Percentiles rank a stretch among this genome's conserved stretches.
These are phyloP conservation scores for Sternotherus odoratus DNA, from an alignment of 2,797 vertebrate genomes.

Conservation along the genomic window DNA sequence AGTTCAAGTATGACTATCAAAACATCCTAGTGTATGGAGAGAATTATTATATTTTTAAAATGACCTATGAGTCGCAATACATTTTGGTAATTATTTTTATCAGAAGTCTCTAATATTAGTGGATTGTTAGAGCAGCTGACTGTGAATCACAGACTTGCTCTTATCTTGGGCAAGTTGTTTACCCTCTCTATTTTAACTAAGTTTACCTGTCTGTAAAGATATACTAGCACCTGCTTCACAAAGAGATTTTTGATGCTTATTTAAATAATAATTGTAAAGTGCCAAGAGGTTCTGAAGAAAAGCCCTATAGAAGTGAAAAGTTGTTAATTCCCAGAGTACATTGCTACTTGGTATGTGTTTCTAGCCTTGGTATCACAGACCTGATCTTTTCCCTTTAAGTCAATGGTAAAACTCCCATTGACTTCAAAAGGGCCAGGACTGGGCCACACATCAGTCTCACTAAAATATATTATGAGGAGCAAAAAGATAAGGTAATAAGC, in stretches of 20 bases:
- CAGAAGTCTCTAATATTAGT: not conserved
- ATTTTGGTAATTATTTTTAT: not conserved
- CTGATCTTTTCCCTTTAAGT: not conserved
- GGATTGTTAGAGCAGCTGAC: not conserved
- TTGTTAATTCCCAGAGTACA: not conserved
- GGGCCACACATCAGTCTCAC: not conserved
- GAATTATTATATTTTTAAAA: not conserved
- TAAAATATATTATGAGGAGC: no score
- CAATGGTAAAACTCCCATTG: not conserved
- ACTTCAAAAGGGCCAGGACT: not conserved
- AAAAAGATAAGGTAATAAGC: no score
- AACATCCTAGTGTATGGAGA: not conserved
- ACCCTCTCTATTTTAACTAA: not conserved
- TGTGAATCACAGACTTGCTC: not conserved
- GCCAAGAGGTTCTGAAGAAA: not conserved
- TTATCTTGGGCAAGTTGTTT: not conserved
- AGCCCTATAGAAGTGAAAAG: not conserved
- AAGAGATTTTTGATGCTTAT: not conserved
- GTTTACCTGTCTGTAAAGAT: not conserved
- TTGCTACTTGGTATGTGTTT: not conserved
- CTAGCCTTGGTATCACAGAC: not conserved
- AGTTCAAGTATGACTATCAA: not conserved
- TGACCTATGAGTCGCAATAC: not conserved
- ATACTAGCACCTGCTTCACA: not conserved
- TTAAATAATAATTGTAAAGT: accelerated